These are phyloP conservation scores for Drosophila parvula DNA, from an alignment of 1,140 invertebrate species.

Conservation along the genomic window DNA sequence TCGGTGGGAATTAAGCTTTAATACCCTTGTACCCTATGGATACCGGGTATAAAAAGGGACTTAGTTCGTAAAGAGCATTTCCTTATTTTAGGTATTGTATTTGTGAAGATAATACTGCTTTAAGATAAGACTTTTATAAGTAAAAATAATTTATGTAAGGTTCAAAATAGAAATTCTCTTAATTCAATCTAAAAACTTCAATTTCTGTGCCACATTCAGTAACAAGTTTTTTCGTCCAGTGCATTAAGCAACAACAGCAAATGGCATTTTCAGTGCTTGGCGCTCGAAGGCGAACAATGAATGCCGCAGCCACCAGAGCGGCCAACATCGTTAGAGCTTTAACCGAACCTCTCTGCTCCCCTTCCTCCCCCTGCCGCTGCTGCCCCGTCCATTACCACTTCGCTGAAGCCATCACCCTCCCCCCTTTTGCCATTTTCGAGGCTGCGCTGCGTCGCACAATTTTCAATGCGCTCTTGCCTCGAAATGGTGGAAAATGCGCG, in stretches of 20 bases:
- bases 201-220: neutral
- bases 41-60: neutral
- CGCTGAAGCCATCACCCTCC: conserved; percentile 4
- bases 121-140: too few relatives aligned
- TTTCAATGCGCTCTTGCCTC: conserved; percentile 81
- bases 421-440: conserved; percentile 43
- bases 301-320: conserved; percentile 62
- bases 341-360: conserved; percentile 31
- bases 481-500: conserved; percentile 82
- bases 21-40: too few relatives aligned
- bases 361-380: neutral
- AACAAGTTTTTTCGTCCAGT: neutral
- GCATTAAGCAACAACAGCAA: conserved; percentile 26
- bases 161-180: too few relatives aligned
- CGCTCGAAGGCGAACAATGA: conserved; percentile 72
- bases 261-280: conserved; percentile 64
- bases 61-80: neutral
- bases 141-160: too few relatives aligned
- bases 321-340: conserved; percentile 78
- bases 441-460: conserved; percentile 78
- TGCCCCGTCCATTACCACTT: conserved; percentile 27
- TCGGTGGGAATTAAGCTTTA: too few relatives aligned
- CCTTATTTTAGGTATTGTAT: neutral
- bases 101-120: too few relatives aligned
- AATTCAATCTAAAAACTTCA: neutral